Evolutionary conservation across 1,140 invertebrate species (phyloP), one percentile per base, ranked within the genome.

Genomic region (Heliconius nattereri): DNA sequence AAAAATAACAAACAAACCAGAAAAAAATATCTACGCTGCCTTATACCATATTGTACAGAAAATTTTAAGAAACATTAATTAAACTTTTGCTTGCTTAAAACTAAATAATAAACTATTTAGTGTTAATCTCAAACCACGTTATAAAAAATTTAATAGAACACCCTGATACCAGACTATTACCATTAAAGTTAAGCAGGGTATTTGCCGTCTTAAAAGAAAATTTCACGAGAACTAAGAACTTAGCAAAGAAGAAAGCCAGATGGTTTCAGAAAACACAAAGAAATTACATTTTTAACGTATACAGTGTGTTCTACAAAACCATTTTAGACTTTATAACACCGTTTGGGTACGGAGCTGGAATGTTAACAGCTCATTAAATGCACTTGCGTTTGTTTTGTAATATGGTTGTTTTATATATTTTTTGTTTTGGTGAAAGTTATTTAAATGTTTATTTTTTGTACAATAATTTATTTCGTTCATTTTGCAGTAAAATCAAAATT

Each of bases 171-270:
- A 13, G 60, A 29, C 60, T 29, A 66, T 72, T n/a, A 72, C 3
- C 71, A 40, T 72, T 37, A 72, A 71, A 72, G n/a, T 72, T 72
- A 72, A 72, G 32, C 26, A 66, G 23, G 60, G 23, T 66, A 66
- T 29, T 66, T 66, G 60, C 26, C 3, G 23, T 66, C 8, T 72
- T 29, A 77, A 37, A 54, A 52, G 20, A 26, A 54, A 78, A 72
- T 78, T 72, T 32, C 49, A 35, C 76, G 37, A 29, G 26, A 66
- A 29, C 60, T 29, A 66, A 66, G 60, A 66, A 26, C 60, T 66
- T 66, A 66, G 60, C 60, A 11, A 66, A 78, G 71, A 78, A 78
- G 57, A 35, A 71, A 78, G 77, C 77, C 77, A 78, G 77, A 78
- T 74, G 77, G 72, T 78, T 32, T 29, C 16, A 52, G 52, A 40